Percentiles rank a stretch among this genome's conserved stretches.
These are phyloP conservation scores for Dryococelus australis DNA, from an alignment of 2,888 invertebrate genomes.

Conservation along the genomic window DNA sequence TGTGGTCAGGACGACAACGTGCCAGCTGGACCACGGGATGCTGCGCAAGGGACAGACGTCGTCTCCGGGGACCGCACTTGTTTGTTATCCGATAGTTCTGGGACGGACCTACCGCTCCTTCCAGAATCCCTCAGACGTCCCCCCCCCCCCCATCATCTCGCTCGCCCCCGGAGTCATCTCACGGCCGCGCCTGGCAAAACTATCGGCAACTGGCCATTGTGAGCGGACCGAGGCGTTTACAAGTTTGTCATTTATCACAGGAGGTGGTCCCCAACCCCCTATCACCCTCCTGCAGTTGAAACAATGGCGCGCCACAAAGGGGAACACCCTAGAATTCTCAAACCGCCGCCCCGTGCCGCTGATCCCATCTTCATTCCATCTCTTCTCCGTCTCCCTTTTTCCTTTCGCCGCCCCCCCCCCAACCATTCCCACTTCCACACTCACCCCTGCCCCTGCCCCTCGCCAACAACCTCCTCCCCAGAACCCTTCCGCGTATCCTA, in stretches of 20 bases:
- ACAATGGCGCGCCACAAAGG: not conserved
- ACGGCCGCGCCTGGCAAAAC: not conserved
- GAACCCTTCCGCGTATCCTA: not conserved
- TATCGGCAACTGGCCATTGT: not conserved
- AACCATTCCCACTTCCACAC: not conserved
- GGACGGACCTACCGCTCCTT: not conserved
- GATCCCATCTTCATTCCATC: slow-evolving; percentile 16
- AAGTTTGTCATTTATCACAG: not conserved
- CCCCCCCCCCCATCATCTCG: not conserved
- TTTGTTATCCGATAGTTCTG: not conserved
- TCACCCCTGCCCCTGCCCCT: not conserved
- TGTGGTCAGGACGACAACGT: not conserved
- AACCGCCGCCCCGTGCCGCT: not conserved
- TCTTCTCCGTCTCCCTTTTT: not conserved
- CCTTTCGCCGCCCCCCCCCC: not conserved
- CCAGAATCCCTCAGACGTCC: not conserved
- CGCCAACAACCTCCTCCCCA: not conserved
- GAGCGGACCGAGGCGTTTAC: not conserved
- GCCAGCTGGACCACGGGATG: not conserved
- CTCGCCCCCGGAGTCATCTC: too few species aligned
- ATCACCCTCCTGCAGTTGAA: not conserved
- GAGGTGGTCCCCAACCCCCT: not conserved
- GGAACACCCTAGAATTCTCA: not conserved
- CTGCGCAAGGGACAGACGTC: not conserved
- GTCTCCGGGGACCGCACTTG: not conserved